Evolutionary conservation across 1,140 invertebrate species (phyloP).

Genomic region (Heliothis virescens): DNA sequence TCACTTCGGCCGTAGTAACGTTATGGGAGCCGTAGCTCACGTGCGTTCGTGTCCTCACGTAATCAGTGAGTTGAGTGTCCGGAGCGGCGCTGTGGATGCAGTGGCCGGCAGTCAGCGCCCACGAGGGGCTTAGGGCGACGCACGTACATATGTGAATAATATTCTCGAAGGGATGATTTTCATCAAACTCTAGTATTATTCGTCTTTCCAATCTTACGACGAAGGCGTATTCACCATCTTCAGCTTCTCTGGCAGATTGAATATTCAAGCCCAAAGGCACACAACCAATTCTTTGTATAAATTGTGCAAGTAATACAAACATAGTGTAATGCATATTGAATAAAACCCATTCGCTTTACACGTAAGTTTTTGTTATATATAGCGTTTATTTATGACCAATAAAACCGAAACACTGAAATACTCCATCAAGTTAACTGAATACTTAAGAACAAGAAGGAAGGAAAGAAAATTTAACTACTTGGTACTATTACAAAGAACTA

Average conservation of each 20-base stretch:
- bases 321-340: background rate
- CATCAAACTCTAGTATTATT: background rate
- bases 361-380: background rate
- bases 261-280: constrained; percentile 13
- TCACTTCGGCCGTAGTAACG: background rate
- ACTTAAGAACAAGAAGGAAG: no score
- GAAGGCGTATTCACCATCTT: constrained; percentile 44
- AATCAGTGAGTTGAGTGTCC: background rate
- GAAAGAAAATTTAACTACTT: no score
- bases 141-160: constrained; percentile 33
- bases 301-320: background rate
- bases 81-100: constrained; percentile 10
- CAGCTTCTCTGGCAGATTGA: constrained; percentile 17
- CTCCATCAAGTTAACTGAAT: no score
- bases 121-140: constrained; percentile 15
- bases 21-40: background rate
- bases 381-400: background rate
- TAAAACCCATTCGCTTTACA: background rate
- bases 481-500: no score
- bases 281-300: background rate
- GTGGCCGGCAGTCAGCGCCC: constrained; percentile 43
- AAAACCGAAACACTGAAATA: background rate
- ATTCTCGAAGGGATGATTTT: background rate
- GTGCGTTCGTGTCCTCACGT: background rate
- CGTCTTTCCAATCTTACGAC: constrained; percentile 40